A percentile compares a stretch with the other conserved stretches of the same genome.
Conservation (phyloP, 1,140 invertebrate genomes). For the Anastatus disparis region DNA sequence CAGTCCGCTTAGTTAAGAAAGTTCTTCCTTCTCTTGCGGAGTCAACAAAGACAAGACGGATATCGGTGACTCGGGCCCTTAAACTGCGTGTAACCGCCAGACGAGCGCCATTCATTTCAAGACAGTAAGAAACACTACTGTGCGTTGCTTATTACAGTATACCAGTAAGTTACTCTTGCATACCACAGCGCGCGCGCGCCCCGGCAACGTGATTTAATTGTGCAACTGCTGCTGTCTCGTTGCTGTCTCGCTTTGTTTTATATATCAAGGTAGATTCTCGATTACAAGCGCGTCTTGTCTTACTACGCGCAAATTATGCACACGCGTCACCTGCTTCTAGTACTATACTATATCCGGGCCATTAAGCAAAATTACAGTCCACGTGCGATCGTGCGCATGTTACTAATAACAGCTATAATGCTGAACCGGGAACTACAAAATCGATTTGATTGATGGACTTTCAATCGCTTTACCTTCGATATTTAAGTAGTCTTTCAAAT, state of each 20-base stretch:
- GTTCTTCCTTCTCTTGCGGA: constrained; percentile 14
- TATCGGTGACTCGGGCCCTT: constrained; percentile 28
- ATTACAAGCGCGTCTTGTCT: background rate
- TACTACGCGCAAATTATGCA: background rate
- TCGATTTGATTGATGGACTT: background rate
- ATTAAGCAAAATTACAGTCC: constrained; percentile 13
- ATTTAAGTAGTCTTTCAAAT: no score
- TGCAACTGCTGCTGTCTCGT: background rate
- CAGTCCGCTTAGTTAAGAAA: constrained; percentile 33
- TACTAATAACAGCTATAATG: background rate
- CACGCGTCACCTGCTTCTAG: background rate
- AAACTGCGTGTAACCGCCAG: constrained; percentile 39
- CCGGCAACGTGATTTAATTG: constrained; percentile 21
- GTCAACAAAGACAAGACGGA: constrained; percentile 37
- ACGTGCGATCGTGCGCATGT: no score
- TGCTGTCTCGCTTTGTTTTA: background rate
- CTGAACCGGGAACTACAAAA: no score
- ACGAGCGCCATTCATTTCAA: constrained; percentile 27
- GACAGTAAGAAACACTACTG: background rate
- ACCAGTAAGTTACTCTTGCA: no score
- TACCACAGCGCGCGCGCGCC: background rate
- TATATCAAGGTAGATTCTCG: no score
- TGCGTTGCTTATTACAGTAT: background rate
- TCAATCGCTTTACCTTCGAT: background rate
- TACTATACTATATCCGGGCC: no score